Base-by-base conservation (phyloP, 2,797 vertebrate genomes). In the Heliangelus exortis region DNA sequence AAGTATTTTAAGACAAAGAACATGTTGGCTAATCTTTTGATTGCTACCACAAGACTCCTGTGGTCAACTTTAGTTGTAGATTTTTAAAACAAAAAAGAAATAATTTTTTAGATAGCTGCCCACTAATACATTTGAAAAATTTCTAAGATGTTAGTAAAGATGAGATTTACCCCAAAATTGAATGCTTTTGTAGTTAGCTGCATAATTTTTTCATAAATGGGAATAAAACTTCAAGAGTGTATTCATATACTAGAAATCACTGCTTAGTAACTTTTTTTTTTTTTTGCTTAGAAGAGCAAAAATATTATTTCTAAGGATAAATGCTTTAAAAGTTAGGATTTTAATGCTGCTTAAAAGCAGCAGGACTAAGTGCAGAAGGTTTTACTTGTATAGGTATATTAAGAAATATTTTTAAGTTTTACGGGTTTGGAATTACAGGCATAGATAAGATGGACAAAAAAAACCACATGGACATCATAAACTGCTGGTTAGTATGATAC, bases 201-300 rank as follows among this genome's bases (percentile, higher is more conserved):
- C 31, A 78, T 93, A 87, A 95, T 93, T 92, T 95, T 93, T 93
- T 95, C 36, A 89, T 96, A 83, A 85, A 68, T 85, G 43, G 50
- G 51, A 94, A 85, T 75, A 90, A 79, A 89, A 48, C 47, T 91
- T 92, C 54, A 78, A 87, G 58, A 95, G 7, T 71, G 2, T 84
- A 90, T 89, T 89, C 89, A 93, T 87, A 85, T 69, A 89, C 84
- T 39, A 65, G 62, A 92, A 93, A 85, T 13, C 41, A 80, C 85
- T 87, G 45, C 12, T 58, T 85, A 21, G 7, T 76, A 23, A 6
- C 6, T 72, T 77, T 82, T 41, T 41, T 66, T 66, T 43, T 19
- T 81, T 67, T n/a, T 45, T 26, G 59, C 61, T 87, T 51, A 79
- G 54, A 86, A 73, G 16, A 88, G 5, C 79, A 87, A 67, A 41